Evolutionary conservation across 2,888 invertebrate genomes (phyloP).

Genomic region (Glyphotaelius pellucidus): DNA sequence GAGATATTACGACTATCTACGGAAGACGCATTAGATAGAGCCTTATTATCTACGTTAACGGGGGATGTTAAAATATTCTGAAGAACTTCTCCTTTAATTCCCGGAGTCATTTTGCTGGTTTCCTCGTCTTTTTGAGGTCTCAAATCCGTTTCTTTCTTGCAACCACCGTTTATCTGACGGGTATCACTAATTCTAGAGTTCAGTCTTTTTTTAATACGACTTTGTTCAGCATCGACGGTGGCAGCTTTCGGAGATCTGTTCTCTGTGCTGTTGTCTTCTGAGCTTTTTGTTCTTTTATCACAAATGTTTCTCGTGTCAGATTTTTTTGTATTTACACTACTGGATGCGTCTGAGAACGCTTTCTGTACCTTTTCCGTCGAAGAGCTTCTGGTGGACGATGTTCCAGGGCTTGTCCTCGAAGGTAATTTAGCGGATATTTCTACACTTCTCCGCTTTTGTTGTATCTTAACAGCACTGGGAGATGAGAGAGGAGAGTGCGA

Average conservation of each 20-base stretch:
- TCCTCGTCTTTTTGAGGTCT: conserved; percentile 9
- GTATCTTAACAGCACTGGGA: conserved; percentile 49
- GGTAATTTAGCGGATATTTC: conserved; percentile 53
- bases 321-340: conserved; percentile 37
- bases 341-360: conserved; percentile 22
- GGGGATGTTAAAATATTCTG: conserved; percentile 47
- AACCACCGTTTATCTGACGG: conserved; percentile 51
- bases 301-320: conserved; percentile 13
- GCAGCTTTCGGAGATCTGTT: conserved; percentile 41
- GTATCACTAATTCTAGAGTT: conserved; percentile 55
- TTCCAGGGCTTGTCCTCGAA: conserved; percentile 29
- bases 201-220: conserved; percentile 63
- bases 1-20: conserved; percentile 60
- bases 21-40: conserved; percentile 63
- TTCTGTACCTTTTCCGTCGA: conserved; percentile 39
- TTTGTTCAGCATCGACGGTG: conserved; percentile 57
- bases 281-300: conserved; percentile 42
- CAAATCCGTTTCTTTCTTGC: conserved; percentile 37
- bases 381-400: conserved; percentile 40
- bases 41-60: conserved; percentile 56
- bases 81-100: conserved; percentile 50
- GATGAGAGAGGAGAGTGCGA: conserved; percentile 63
- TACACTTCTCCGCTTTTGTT: conserved; percentile 57
- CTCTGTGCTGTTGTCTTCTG: conserved; percentile 45
- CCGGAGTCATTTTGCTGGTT: conserved; percentile 55